These are phyloP conservation scores for Ligdia adustata DNA, from an alignment of 2,888 invertebrate species.

Conservation along the genomic window DNA sequence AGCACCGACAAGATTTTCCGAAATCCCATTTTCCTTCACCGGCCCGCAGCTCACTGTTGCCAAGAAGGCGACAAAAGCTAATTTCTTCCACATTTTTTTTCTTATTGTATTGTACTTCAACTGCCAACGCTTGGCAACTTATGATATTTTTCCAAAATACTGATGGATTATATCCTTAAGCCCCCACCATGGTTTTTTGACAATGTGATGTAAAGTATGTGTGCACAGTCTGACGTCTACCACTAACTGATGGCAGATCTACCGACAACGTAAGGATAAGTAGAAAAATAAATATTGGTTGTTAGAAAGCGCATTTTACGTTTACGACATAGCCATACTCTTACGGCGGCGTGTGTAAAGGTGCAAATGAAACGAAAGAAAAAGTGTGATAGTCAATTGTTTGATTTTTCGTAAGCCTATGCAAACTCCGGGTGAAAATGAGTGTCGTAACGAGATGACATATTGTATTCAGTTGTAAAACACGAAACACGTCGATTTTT, in stretches of 20 bases:
- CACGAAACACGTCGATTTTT: slow-evolving; percentile 11
- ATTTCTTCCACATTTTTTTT: slow-evolving; percentile 69
- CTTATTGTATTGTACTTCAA: slow-evolving; percentile 54
- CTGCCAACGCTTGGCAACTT: slow-evolving; percentile 68
- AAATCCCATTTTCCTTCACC: slow-evolving; percentile 67
- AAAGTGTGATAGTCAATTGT: slow-evolving; percentile 70
- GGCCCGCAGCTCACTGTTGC: slow-evolving; percentile 68
- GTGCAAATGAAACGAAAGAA: slow-evolving; percentile 79
- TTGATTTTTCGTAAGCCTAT: slow-evolving; percentile 70
- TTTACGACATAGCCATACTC: slow-evolving; percentile 68
- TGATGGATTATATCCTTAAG: slow-evolving; percentile 78
- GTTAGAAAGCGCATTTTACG: slow-evolving; percentile 80
- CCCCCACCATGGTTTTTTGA: slow-evolving; percentile 68
- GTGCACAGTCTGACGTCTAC: slow-evolving; percentile 63
- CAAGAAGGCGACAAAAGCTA: slow-evolving; percentile 65
- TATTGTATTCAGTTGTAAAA: background rate
- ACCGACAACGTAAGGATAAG: slow-evolving; percentile 73
- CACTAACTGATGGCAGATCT: slow-evolving; percentile 69
- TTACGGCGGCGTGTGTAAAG: slow-evolving; percentile 60
- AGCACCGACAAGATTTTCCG: slow-evolving; percentile 73
- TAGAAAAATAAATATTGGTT: slow-evolving; percentile 82
- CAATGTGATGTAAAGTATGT: slow-evolving; percentile 69
- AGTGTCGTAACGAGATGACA: slow-evolving; percentile 39
- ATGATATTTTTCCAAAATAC: slow-evolving; percentile 77
- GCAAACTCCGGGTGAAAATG: slow-evolving; percentile 55